These are phyloP conservation scores for Drosophila kohkoa DNA, from an alignment of 1,140 invertebrate genomes.

Conservation along the genomic window DNA sequence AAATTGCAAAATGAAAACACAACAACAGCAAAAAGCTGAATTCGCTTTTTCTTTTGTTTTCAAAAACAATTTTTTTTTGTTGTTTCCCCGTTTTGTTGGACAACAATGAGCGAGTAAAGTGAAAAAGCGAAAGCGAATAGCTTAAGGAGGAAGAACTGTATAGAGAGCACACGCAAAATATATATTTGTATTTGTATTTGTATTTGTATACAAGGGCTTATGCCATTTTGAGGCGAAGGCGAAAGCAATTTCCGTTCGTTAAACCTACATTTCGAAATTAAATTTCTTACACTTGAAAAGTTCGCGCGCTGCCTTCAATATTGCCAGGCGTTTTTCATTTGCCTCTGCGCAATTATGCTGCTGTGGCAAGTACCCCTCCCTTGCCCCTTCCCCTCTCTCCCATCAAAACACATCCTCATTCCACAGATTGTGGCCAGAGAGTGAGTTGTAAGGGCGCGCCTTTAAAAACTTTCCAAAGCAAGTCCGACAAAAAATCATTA, in stretches of 20 bases:
- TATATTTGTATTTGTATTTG: too few relatives aligned
- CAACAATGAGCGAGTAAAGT: constrained; percentile 18
- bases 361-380: background rate
- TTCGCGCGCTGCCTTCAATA: constrained; percentile 71
- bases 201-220: constrained; percentile 46
- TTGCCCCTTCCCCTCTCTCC: background rate
- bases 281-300: constrained; percentile 83
- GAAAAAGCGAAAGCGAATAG: constrained; percentile 44
- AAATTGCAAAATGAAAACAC: constrained; percentile 69
- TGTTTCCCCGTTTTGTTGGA: constrained; percentile 20
- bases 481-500: constrained; percentile 58
- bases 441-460: constrained; percentile 24
- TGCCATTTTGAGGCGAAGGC: constrained; percentile 59
- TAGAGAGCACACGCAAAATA: constrained; percentile 20
- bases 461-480: constrained; percentile 45
- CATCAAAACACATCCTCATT: too few relatives aligned
- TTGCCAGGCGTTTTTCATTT: constrained; percentile 73
- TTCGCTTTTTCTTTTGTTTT: constrained; percentile 45
- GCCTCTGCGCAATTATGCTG: constrained; percentile 67
- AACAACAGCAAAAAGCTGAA: constrained; percentile 50
- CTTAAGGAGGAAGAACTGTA: constrained; percentile 17
- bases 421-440: background rate
- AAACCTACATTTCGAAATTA: constrained; percentile 83
- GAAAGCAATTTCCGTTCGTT: constrained; percentile 83
- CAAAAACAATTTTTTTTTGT: constrained; percentile 21